Percentiles rank a stretch among this genome's conserved stretches.
These are phyloP conservation scores for Ranitomeya imitator DNA, from an alignment of 2,113 vertebrate species.

Conservation along the genomic window DNA sequence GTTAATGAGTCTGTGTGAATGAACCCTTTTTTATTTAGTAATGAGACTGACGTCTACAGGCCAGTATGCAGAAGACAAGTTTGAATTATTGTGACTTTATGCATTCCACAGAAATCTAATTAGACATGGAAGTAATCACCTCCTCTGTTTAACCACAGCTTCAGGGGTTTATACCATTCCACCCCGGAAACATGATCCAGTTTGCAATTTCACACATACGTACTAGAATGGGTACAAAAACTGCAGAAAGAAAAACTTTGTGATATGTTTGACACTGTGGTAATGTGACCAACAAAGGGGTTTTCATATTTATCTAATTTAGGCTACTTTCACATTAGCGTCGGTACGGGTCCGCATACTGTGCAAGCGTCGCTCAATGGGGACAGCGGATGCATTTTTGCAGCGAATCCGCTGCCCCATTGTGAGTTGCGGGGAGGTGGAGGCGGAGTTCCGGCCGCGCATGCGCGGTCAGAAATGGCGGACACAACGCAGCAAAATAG, in stretches of 20 bases:
- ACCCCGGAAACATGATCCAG: not conserved
- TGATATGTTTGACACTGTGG: not conserved
- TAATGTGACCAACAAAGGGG: no score
- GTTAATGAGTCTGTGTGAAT: constrained; percentile 38
- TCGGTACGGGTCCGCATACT: no score
- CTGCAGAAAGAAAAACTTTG: not conserved
- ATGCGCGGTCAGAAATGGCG: no score
- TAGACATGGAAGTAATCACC: not conserved
- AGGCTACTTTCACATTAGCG: no score
- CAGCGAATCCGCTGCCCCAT: no score
- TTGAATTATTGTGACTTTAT: not conserved
- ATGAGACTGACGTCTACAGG: constrained; percentile 46
- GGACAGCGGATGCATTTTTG: no score
- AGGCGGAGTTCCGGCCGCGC: no score
- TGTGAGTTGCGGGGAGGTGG: no score
- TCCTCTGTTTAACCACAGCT: not conserved
- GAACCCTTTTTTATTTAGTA: constrained; percentile 5
- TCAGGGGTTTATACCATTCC: no score
- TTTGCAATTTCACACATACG: not conserved
- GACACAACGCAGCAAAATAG: no score
- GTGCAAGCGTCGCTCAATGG: no score
- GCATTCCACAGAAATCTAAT: not conserved
- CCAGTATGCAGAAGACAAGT: not conserved
- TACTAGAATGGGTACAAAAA: not conserved
- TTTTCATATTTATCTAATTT: no score